Conservation (phyloP, 2,113 vertebrate species). For the Nestor notabilis region DNA sequence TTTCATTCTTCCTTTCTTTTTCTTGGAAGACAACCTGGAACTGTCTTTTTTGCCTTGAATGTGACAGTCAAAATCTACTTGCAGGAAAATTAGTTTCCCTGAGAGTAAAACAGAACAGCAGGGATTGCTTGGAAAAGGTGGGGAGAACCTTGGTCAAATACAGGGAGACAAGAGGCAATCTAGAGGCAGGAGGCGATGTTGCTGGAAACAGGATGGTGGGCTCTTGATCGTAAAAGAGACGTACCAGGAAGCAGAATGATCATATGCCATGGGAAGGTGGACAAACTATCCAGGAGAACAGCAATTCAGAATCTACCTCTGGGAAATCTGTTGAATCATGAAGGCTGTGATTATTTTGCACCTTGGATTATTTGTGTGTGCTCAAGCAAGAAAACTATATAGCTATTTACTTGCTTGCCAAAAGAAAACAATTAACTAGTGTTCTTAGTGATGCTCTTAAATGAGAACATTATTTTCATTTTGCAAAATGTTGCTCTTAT, state of each 20-base stretch:
- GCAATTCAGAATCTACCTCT: background rate
- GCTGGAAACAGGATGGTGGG: background rate
- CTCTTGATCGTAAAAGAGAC: background rate
- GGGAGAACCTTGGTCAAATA: background rate
- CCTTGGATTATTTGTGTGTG: conserved; percentile 24
- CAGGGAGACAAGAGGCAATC: background rate
- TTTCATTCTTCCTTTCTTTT: background rate
- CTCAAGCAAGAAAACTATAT: conserved; percentile 30
- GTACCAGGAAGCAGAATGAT: background rate
- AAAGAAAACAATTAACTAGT: background rate
- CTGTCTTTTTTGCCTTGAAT: background rate
- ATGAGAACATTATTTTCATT: background rate
- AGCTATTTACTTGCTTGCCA: background rate
- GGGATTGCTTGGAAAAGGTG: background rate
- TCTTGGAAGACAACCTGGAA: background rate
- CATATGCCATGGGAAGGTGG: background rate
- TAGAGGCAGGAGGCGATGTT: background rate
- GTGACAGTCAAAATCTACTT: background rate
- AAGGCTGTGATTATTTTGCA: background rate
- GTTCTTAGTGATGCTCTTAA: background rate
- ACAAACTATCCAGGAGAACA: background rate
- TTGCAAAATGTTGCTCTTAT: conserved; percentile 1
- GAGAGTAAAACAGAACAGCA: background rate
- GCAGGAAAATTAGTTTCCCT: background rate
- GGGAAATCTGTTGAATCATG: conserved; percentile 16